A percentile compares a stretch with the other conserved stretches of the same genome.
These are phyloP conservation scores for Chlorocebus sabaeus DNA, from an alignment of 2,113 vertebrate species.

Conservation along the genomic window DNA sequence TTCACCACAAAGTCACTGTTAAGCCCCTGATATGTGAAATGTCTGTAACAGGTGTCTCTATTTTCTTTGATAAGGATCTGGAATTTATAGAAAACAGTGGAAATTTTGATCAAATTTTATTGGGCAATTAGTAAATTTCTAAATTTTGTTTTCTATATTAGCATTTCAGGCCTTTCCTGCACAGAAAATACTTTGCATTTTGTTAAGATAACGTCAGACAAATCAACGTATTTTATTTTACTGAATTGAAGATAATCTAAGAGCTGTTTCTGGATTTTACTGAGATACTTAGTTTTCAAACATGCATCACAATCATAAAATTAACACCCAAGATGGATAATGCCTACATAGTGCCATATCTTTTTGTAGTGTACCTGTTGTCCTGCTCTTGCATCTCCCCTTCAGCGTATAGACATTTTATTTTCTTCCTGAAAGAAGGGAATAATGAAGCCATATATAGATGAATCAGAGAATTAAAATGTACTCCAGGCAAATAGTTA, in stretches of 20 bases:
- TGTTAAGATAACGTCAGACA: neutral
- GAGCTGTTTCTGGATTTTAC: neutral
- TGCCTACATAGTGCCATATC: neutral
- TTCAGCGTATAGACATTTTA: neutral
- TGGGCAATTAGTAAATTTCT: neutral
- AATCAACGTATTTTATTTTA: neutral
- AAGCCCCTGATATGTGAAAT: neutral
- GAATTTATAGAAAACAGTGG: neutral
- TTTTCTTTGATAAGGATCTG: neutral
- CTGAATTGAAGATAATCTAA: neutral
- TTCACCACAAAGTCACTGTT: neutral
- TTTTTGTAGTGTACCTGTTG: neutral
- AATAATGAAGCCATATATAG: neutral
- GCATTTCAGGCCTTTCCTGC: neutral
- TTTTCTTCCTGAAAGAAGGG: neutral
- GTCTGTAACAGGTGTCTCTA: neutral
- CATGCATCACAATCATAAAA: neutral
- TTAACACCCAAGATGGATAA: neutral
- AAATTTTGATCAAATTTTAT: neutral
- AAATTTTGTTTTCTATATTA: neutral
- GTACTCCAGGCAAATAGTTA: neutral
- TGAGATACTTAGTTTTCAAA: neutral
- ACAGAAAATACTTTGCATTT: neutral
- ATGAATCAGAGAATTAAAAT: neutral
- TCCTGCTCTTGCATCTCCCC: neutral